These are phyloP conservation scores for Sebastes itinus DNA, from an alignment of 2,797 vertebrate genomes.

Conservation along the genomic window DNA sequence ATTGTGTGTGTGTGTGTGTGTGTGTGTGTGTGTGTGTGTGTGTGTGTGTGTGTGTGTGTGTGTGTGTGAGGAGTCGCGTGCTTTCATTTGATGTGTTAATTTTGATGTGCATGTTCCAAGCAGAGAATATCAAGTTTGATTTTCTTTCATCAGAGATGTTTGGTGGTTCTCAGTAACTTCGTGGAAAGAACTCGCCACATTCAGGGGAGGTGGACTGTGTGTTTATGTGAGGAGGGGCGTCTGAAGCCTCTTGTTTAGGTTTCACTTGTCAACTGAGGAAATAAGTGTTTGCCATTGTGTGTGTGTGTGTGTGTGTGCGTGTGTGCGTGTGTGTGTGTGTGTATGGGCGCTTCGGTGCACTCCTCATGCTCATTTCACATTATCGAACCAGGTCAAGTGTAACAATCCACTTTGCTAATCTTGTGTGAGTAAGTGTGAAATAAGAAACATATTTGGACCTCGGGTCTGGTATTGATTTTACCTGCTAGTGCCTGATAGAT, in stretches of 20 bases:
- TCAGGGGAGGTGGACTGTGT: neutral
- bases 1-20: constrained; percentile 6
- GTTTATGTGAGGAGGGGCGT: constrained; percentile 21
- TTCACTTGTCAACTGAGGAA: constrained; percentile 29
- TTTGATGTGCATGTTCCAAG: neutral
- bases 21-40: neutral
- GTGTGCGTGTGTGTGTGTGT: neutral
- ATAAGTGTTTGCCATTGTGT: neutral
- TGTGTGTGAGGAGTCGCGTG: neutral
- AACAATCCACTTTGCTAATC: constrained; percentile 16
- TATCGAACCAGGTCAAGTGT: constrained; percentile 4
- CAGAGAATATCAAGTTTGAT: constrained; percentile 27
- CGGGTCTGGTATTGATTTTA: constrained; percentile 16
- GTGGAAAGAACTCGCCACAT: neutral
- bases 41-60: neutral
- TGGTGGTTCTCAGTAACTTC: neutral
- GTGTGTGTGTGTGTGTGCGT: neutral
- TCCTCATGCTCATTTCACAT: neutral
- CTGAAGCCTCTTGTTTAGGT: constrained; percentile 19
- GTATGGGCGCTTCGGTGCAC: no score
- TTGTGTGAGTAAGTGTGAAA: constrained; percentile 22
- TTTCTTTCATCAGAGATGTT: constrained; percentile 22
- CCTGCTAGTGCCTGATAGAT: neutral
- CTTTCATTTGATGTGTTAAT: neutral
- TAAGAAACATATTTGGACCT: constrained; percentile 12